These are phyloP conservation scores for Pinctada fucata DNA, from an alignment of 2,888 invertebrate genomes.

Conservation along the genomic window DNA sequence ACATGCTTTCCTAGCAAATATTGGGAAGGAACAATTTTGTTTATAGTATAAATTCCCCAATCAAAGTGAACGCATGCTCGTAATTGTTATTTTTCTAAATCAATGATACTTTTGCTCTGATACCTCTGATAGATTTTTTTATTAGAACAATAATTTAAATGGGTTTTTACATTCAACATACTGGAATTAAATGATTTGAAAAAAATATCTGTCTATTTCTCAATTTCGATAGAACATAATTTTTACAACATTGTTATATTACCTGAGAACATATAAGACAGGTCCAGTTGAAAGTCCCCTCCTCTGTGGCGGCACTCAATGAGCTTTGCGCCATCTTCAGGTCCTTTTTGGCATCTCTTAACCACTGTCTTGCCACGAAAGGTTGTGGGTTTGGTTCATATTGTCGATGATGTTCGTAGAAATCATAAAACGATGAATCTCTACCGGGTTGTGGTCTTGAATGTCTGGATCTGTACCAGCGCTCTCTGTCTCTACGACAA, in stretches of 20 bases:
- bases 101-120: too few species aligned
- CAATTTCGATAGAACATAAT: too few species aligned
- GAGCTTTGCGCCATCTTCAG: conserved; percentile 36
- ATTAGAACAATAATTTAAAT: too few species aligned
- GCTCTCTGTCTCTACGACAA: conserved; percentile 6
- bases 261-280: conserved; percentile 55
- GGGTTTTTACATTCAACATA: too few species aligned
- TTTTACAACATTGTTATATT: not conserved
- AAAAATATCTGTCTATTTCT: too few species aligned
- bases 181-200: too few species aligned
- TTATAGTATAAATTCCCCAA: too few species aligned
- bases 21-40: too few species aligned
- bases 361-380: conserved; percentile 44
- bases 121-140: too few species aligned
- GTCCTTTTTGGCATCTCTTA: conserved; percentile 49
- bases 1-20: too few species aligned
- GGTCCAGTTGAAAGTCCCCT: conserved; percentile 50
- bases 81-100: too few species aligned
- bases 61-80: too few species aligned
- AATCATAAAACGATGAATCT: not conserved
- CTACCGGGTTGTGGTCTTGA: not conserved
- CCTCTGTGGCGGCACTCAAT: conserved; percentile 21
- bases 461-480: not conserved
- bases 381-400: conserved; percentile 16
- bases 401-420: not conserved